These are phyloP conservation scores for Phenganax stokvisi DNA, from an alignment of 92 coral and sea anemone genomes.

Conservation along the genomic window DNA sequence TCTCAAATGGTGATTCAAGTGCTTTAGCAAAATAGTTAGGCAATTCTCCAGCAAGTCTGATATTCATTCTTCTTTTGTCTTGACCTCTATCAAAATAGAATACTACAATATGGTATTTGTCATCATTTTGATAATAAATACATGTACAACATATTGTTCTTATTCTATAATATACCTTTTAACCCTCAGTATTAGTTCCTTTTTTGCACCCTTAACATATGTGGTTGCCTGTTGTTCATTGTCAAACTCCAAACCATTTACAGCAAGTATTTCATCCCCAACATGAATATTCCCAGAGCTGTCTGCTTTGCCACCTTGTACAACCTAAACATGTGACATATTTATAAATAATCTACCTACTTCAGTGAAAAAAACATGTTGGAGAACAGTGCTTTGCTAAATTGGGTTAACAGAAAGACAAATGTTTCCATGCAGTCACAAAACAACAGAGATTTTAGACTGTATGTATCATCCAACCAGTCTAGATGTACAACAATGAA, in stretches of 20 bases:
- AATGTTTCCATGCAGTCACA: not conserved
- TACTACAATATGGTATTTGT: constrained; percentile 26
- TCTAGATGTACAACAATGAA: not conserved
- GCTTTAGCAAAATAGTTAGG: constrained; percentile 40
- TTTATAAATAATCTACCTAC: constrained; percentile 3
- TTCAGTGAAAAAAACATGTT: constrained; percentile 9
- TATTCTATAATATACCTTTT: constrained; percentile 54
- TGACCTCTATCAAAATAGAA: constrained; percentile 33
- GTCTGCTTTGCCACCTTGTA: constrained; percentile 93
- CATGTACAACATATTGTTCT: constrained; percentile 8
- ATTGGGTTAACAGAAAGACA: not conserved
- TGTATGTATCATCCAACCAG: not conserved
- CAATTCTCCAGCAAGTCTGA: constrained; percentile 33
- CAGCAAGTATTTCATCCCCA: constrained; percentile 87
- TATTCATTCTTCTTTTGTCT: constrained; percentile 41
- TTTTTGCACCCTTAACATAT: constrained; percentile 67
- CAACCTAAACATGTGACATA: constrained; percentile 48
- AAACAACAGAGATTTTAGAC: not conserved
- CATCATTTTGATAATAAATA: constrained; percentile 20
- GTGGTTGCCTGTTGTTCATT: constrained; percentile 88
- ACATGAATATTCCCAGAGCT: constrained; percentile 53
- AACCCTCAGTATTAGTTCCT: constrained; percentile 59
- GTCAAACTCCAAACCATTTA: constrained; percentile 71
- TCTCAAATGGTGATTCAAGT: constrained; percentile 32
- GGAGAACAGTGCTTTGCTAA: not conserved